A percentile compares a stretch with the other conserved stretches of the same genome.
Conservation (phyloP, 2,113 vertebrate species). For the Hippopotamus amphibius region DNA sequence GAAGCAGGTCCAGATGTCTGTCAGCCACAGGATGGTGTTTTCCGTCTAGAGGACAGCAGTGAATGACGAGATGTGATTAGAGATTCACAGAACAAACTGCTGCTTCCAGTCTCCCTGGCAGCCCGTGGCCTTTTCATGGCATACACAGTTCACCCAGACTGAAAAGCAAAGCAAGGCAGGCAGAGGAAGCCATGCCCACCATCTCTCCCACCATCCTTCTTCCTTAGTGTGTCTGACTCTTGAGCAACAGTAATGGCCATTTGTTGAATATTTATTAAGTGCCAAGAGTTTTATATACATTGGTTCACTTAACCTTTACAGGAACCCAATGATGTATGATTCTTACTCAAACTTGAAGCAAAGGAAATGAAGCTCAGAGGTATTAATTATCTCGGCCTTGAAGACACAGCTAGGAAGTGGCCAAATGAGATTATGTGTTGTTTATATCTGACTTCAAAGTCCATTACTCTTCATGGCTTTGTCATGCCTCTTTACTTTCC, state of each 20-base stretch:
- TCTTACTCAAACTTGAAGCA: not conserved
- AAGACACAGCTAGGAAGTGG: not conserved
- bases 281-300: not conserved
- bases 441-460: not conserved
- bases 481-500: not conserved
- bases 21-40: too few species aligned
- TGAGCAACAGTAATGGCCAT: not conserved
- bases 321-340: not conserved
- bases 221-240: not conserved
- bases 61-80: not conserved
- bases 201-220: not conserved
- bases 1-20: not conserved
- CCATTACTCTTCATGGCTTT: not conserved
- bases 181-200: not conserved
- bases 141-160: not conserved
- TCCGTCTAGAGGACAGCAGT: not conserved
- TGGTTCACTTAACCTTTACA: not conserved
- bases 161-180: not conserved
- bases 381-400: not conserved
- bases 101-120: not conserved
- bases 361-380: not conserved
- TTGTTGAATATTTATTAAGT: not conserved
- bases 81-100: not conserved
- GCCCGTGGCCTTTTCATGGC: not conserved
- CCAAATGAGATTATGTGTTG: not conserved